Percentiles rank a stretch among this genome's conserved stretches.
Evolutionary conservation across 2,113 vertebrate genomes (phyloP).

Genomic region (Laterallus jamaicensis): DNA sequence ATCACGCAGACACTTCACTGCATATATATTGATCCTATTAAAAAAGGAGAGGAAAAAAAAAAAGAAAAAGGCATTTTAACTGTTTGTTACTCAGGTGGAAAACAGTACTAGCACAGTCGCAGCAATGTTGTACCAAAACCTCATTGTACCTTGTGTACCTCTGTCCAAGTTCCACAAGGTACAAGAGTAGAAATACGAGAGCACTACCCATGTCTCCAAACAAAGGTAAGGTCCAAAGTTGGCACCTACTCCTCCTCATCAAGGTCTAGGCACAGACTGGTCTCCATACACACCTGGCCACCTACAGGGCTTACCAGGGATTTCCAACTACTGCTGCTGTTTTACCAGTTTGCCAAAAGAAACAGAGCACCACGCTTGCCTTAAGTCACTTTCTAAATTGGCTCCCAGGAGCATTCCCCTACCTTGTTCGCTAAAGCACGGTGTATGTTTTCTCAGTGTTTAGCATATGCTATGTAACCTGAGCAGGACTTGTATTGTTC

Average conservation of each 20-base stretch:
- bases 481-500: slow-evolving; percentile 77
- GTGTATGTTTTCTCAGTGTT: slow-evolving; percentile 86
- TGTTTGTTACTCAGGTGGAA: neutral
- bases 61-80: neutral
- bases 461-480: slow-evolving; percentile 89
- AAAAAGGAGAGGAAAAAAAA: neutral
- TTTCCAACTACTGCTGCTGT: slow-evolving; percentile 73
- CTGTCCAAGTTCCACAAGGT: neutral
- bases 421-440: slow-evolving; percentile 90
- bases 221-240: slow-evolving; percentile 50
- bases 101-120: neutral
- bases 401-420: slow-evolving; percentile 89
- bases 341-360: slow-evolving; percentile 78
- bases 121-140: neutral
- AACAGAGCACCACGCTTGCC: slow-evolving; percentile 76
- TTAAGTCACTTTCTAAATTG: slow-evolving; percentile 95
- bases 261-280: neutral
- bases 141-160: neutral
- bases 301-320: slow-evolving; percentile 55
- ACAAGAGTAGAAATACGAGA: rapidly evolving
- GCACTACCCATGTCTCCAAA: slow-evolving; percentile 15
- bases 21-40: slow-evolving; percentile 49
- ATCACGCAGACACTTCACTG: slow-evolving; percentile 43
- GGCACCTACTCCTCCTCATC: neutral
- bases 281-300: slow-evolving; percentile 10